Evolutionary conservation across 2,888 invertebrate genomes (phyloP).

Genomic region (Eremobia ochroleuca): DNA sequence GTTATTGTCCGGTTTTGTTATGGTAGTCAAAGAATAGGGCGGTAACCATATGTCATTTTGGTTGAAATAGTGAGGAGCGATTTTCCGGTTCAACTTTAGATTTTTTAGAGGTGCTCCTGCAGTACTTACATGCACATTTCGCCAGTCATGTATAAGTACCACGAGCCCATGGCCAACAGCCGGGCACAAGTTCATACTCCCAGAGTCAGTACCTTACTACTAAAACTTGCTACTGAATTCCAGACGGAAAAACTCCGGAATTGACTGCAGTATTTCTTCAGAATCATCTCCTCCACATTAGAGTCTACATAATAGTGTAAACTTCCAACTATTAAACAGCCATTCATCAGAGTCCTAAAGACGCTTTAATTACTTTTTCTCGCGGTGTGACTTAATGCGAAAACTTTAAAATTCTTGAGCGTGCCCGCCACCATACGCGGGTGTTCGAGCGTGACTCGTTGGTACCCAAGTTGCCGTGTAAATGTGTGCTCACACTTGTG

Average conservation of each 20-base stretch:
- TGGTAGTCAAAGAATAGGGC: background rate
- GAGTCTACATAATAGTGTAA: slow-evolving; percentile 19
- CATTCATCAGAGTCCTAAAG: slow-evolving; percentile 62
- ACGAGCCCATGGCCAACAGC: background rate
- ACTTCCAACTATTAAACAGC: slow-evolving; percentile 60
- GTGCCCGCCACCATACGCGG: slow-evolving; percentile 66
- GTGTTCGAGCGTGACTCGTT: slow-evolving; percentile 79
- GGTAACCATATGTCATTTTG: background rate
- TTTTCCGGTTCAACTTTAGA: background rate
- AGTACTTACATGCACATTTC: background rate
- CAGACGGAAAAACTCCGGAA: background rate
- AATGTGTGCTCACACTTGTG: slow-evolving; percentile 77
- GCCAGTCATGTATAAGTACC: too few relatives aligned
- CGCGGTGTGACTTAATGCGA: slow-evolving; percentile 79
- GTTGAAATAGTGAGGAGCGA: background rate
- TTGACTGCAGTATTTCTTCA: background rate
- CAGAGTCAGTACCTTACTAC: background rate
- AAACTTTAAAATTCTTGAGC: slow-evolving; percentile 84
- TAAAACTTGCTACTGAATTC: background rate
- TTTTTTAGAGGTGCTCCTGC: background rate
- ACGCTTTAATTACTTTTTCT: slow-evolving; percentile 74
- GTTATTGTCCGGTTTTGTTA: slow-evolving; percentile 6
- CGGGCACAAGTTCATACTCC: background rate
- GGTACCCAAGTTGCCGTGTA: slow-evolving; percentile 85
- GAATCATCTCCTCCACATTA: slow-evolving; percentile 10